Evolutionary conservation across 2,113 vertebrate species (phyloP), one percentile per base, ranked within the genome.

Genomic region (Zonotrichia leucophrys): DNA sequence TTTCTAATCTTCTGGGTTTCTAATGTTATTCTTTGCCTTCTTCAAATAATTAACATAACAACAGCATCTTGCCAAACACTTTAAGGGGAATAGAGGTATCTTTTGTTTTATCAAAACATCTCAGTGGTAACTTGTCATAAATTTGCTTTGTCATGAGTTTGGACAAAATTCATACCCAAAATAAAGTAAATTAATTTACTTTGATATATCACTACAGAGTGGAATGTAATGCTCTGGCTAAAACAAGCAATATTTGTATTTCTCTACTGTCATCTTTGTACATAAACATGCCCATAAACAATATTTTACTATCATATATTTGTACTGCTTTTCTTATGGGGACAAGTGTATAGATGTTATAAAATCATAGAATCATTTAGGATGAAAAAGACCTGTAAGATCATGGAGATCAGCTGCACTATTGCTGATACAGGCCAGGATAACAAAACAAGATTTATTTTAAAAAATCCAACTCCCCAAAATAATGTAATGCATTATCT

Each of bases 21-120:
- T 98, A 98, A 98, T 98, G 94, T 95, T 97, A 98, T 97, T 98
- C 95, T 95, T 97, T 96, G 76, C 97, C 97, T 98, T 98, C 98
- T 98, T 98, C 98, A 98, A 94, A 84, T 95, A 41, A 98, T 98
- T 98, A 97, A 97, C 96, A 98, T 98, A 98, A 96, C 81, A 97
- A 95, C 94, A 95, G 89, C 85, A 94, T 94, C 35, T 75, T 87
- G 21, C 62, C 89, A 89, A 75, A 81, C 68, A 94, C 91, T 98
- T 96, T 96, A 89, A 83, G 93, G 98, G 96, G 92, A 96, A 92
- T 93, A 95, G 93, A 96, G 79, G 52, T 82, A 94, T 96, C 89
- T 96, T 80, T 85, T 56, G 84, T 63, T 96, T 97, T 95, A 95
- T 97, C 97, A 97, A 94, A 96, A 95, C 87, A 88, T 90, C 50